Conservation (phyloP, 2,113 vertebrate genomes). For the Ivindomyrus marchei region DNA sequence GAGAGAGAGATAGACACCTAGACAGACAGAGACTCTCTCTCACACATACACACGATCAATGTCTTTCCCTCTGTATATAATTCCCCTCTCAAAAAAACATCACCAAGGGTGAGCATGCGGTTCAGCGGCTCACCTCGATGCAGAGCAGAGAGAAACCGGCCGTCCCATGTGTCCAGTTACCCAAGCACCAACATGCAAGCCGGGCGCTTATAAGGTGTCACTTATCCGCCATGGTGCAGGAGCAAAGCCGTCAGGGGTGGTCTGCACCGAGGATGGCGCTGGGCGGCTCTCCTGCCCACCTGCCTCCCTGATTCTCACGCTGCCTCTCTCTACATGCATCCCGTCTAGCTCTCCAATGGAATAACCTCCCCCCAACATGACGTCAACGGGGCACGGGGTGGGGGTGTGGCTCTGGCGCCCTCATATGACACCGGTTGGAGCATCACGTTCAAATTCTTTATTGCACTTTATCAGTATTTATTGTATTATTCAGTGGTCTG, state of each 20-base stretch:
- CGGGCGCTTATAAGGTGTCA: slow-evolving; percentile 29
- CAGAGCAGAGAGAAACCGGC: slow-evolving; percentile 51
- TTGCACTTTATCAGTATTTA: neutral
- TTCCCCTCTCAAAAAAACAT: no score
- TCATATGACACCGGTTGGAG: neutral
- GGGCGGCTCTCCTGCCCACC: neutral
- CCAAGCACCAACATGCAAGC: slow-evolving; percentile 31
- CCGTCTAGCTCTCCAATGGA: slow-evolving; percentile 36
- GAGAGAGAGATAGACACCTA: no score
- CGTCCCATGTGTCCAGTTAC: neutral
- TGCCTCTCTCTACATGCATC: neutral
- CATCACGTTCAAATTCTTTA: neutral
- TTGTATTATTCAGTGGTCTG: neutral
- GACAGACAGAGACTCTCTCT: no score
- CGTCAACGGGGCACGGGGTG: slow-evolving; percentile 9
- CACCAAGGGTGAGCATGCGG: no score
- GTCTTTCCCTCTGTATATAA: no score
- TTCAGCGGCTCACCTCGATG: slow-evolving; percentile 22
- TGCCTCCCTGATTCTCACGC: neutral
- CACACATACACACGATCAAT: no score
- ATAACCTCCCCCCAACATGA: slow-evolving; percentile 33
- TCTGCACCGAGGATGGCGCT: no score
- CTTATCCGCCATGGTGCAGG: neutral
- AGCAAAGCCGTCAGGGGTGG: neutral
- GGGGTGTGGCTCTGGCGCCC: neutral